Evolutionary conservation across 2,797 vertebrate species (phyloP), one percentile per base, ranked within the genome.

Genomic region (Chiroxiphia lanceolata): DNA sequence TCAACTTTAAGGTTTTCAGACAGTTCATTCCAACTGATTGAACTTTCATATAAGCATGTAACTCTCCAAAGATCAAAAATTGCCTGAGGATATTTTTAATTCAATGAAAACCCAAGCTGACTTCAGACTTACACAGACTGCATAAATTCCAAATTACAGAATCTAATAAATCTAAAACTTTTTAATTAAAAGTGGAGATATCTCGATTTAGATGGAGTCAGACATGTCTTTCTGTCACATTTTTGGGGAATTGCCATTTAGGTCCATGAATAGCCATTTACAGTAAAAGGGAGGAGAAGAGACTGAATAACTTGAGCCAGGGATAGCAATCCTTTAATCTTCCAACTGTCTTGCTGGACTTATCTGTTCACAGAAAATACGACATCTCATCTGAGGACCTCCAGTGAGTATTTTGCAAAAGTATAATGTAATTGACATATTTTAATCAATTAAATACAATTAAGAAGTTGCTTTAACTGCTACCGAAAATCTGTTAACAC

Each of bases 11-110:
- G 88, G 38, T 82, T 95, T 97, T 86, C 64, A 91, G 94, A 92
- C 83, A 94, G 94, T 94, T 94, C 90, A 76, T 96, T 96, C 93
- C 93, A 92, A 71, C 93, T 90, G 94, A 95, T 77, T 95, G 96
- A 95, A 89, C 87, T 93, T 94, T 94, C 70, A 91, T 91, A 88
- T 75, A 47, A 89, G 89, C 86, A 59, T 90, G 67, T 79, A 69
- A 56, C 80, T 90, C 64, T 63, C 36, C 77, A 19, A 69, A 87
- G 94, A 88, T 86, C 94, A 93, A 64, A 91, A 95, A 70, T 60
- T 85, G 65, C 70, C 44, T 76, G 38, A 34, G 48, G 95, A 27
- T 36, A 75, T 96, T 95, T 96, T 91, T 74, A 86, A 93, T 93
- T 86, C 51, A 90, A 67, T 40, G 44, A 75, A 91, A 86, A 79